Conservation (phyloP, 2,888 invertebrate genomes). For the Gonocerus acuteangulatus region DNA sequence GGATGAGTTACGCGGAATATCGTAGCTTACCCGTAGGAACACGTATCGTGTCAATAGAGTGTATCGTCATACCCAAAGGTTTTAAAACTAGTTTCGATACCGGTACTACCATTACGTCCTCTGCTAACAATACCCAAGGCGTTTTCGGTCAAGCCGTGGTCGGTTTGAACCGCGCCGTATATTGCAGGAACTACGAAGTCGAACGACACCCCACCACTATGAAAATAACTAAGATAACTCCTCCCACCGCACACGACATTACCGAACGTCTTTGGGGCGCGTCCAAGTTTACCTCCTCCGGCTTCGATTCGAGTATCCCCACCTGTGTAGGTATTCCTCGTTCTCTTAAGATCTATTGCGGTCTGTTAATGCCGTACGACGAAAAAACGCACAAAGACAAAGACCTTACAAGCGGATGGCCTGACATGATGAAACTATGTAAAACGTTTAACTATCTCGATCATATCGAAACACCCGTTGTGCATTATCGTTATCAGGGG, state of each 20-base stretch:
- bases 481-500: neutral
- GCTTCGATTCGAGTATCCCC: neutral
- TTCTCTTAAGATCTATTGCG: neutral
- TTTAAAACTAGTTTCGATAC: slow-evolving; percentile 11
- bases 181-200: neutral
- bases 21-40: neutral
- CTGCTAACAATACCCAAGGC: slow-evolving; percentile 5
- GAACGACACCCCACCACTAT: neutral
- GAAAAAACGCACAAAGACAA: neutral
- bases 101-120: neutral
- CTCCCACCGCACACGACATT: neutral
- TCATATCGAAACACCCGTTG: neutral
- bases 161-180: neutral
- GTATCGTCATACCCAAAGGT: neutral
- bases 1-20: neutral
- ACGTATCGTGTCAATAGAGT: neutral
- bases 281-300: neutral
- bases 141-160: neutral
- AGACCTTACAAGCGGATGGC: neutral
- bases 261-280: neutral
- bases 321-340: neutral
- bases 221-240: neutral
- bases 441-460: neutral
- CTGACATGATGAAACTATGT: neutral
- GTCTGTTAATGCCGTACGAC: neutral